Conservation (phyloP, 1,140 invertebrate species). For the Drosophila guanche region DNA sequence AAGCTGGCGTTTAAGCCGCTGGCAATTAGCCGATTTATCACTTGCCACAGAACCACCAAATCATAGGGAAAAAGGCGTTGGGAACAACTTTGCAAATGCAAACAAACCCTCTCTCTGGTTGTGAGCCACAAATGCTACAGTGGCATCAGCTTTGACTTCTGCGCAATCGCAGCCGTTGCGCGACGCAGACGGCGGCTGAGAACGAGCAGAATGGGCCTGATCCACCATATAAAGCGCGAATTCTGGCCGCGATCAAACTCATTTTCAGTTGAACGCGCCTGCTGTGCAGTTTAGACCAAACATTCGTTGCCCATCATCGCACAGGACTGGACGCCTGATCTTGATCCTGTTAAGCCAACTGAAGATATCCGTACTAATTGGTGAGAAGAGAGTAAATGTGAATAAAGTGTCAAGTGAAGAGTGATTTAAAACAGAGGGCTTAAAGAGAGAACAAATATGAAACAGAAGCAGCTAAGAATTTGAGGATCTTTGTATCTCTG, state of each 20-base stretch:
- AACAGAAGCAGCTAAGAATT: too few relatives aligned
- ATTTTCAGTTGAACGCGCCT: constrained; percentile 57
- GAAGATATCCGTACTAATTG: constrained; percentile 1
- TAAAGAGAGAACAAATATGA: not conserved
- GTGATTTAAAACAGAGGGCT: not conserved
- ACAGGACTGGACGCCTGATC: constrained; percentile 6
- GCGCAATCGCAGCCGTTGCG: constrained; percentile 17
- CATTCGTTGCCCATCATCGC: not conserved
- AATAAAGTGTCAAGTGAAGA: constrained; percentile 1
- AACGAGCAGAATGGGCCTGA: constrained; percentile 55
- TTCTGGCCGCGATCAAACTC: constrained; percentile 61
- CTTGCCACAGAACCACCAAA: constrained; percentile 50
- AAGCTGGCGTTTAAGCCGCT: constrained; percentile 56
- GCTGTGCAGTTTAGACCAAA: constrained; percentile 20
- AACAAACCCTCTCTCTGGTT: constrained; percentile 36
- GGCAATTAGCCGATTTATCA: constrained; percentile 76
- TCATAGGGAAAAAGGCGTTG: constrained; percentile 41
- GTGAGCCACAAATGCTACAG: constrained; percentile 24
- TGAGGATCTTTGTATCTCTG: too few relatives aligned
- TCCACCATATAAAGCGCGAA: constrained; percentile 69
- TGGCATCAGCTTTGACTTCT: constrained; percentile 41
- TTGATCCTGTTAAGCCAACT: constrained; percentile 5
- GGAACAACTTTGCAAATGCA: constrained; percentile 52
- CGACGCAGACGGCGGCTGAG: constrained; percentile 16
- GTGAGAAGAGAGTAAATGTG: constrained; percentile 11